Percentiles rank a stretch among this genome's conserved stretches.
Evolutionary conservation across 2,888 invertebrate genomes (phyloP).

Genomic region (Ectemnius continuus): DNA sequence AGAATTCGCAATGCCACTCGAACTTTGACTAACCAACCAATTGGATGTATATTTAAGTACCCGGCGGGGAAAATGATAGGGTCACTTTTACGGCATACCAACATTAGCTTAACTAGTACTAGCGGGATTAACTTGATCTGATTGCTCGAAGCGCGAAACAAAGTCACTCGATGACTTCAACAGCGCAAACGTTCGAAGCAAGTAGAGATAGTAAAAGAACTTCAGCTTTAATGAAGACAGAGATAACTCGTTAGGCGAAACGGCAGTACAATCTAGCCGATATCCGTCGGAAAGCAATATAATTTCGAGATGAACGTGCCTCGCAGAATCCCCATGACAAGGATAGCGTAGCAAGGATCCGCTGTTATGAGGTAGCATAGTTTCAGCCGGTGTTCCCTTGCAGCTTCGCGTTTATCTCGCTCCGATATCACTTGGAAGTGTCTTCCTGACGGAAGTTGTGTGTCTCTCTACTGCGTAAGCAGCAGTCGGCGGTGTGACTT

Average conservation of each 20-base stretch:
- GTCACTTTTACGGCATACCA: no score
- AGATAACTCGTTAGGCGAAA: conserved; percentile 37
- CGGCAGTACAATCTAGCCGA: conserved; percentile 28
- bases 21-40: no score
- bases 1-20: no score
- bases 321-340: conserved; percentile 35
- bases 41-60: no score
- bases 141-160: no score
- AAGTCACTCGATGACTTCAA: no score
- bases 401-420: conserved; percentile 42
- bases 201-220: not conserved
- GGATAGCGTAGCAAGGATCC: not conserved
- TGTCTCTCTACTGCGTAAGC: conserved; percentile 34
- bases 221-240: not conserved
- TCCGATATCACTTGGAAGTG: conserved; percentile 23
- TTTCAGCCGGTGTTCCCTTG: conserved; percentile 10
- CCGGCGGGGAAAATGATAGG: no score
- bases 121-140: no score
- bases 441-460: conserved; percentile 41
- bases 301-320: conserved; percentile 56
- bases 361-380: conserved; percentile 11
- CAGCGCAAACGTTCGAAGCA: no score
- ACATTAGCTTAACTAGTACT: no score
- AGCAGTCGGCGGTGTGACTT: conserved; percentile 21
- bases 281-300: conserved; percentile 51